Percentiles rank a stretch among this genome's conserved stretches.
Conservation (phyloP, 2,888 invertebrate species). For the Himalopsyche anomala region DNA sequence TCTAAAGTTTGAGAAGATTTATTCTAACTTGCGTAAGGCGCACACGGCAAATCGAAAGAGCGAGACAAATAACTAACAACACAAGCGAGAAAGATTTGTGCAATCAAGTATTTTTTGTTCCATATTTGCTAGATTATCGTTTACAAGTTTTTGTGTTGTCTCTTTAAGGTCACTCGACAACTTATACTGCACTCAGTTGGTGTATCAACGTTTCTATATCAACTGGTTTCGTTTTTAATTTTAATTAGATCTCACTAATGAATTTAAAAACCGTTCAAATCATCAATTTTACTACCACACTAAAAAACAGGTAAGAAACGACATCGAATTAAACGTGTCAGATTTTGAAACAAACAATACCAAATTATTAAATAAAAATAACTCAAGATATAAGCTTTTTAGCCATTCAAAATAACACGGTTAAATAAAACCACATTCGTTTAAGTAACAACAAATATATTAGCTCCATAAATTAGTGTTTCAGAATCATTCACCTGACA, state of each 20-base stretch:
- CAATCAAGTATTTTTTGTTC: constrained; percentile 17
- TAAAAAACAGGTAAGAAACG: background rate
- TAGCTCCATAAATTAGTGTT: no score
- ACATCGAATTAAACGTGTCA: no score
- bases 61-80: background rate
- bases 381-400: no score
- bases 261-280: background rate
- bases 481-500: no score
- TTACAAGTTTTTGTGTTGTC: constrained; percentile 32
- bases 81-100: constrained; percentile 3
- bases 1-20: background rate
- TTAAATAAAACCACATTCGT: no score
- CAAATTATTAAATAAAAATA: no score
- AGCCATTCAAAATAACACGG: no score
- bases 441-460: no score
- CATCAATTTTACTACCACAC: background rate
- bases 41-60: background rate
- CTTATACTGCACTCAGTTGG: constrained; percentile 4
- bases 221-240: constrained; percentile 5
- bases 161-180: background rate
- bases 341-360: no score
- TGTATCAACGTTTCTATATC: background rate
- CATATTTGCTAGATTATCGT: constrained; percentile 22
- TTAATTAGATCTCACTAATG: background rate
- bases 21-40: background rate